Evolutionary conservation across 2,797 vertebrate genomes (phyloP), one percentile per base, ranked within the genome.

Genomic region (Threskiornis aethiopicus): DNA sequence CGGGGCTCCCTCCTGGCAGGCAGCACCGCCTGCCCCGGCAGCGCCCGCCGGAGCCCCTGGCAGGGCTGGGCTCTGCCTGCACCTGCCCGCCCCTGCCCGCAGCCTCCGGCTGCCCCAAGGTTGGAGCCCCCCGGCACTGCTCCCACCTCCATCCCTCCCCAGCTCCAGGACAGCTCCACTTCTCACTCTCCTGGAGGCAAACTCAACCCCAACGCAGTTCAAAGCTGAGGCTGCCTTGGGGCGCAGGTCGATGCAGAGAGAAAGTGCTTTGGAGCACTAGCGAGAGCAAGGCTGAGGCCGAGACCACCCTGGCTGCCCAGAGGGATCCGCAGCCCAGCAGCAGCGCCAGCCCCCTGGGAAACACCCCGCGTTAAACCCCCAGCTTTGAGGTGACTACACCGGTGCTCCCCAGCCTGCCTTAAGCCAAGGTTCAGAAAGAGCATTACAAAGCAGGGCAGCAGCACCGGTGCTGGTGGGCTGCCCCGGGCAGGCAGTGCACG

Each of bases 281-380:
- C 3, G 7, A 35, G 13, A 31, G 11, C 0, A 0, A 54, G 71
- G 19, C 29, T 3, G 31, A 41, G 58, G 16, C 35, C 3, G 16
- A 49, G 62, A 35, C 11, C n/a, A 17, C 15, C 46, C 46, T 18
- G 29, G 16, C 16, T 46, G 51, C 33, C 22, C 58, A 31, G 16
- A 8, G 21, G 13, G 21, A 25, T 10, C 51, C 44, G 22, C 33
- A 29, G 77, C 44, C 26, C 37, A 7, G 46, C 51, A 51, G 44
- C 33, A 44, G 28, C 5, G 19, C 47, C 65, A 79, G 46, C 16
- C 72, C 72, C 35, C 52, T 4, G 24, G 13, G 17, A 57, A 28
- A 70, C 11, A 3, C 42, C 62, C 41, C 21, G 21, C 62, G 2
- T 22, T 24, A 33, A 37, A 52, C 39, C 19, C 49, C 49, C 31